Conservation (phyloP, 2,888 invertebrate species). For the Gnatocerus cornutus region DNA sequence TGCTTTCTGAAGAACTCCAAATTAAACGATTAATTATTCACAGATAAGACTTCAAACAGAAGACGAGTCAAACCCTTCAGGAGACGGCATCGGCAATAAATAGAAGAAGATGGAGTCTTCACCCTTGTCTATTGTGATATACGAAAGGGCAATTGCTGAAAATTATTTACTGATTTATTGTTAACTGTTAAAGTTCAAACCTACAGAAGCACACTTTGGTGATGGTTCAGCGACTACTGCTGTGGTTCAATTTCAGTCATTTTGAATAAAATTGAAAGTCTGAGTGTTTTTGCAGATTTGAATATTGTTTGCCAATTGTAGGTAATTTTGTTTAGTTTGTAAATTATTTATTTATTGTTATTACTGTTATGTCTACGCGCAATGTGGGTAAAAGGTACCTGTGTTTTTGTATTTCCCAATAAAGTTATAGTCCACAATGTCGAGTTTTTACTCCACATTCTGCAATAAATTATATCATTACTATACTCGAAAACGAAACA, state of each 20-base stretch:
- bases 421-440: conserved; percentile 25
- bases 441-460: conserved; percentile 50
- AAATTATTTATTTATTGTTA: conserved; percentile 28
- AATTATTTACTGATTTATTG: conserved; percentile 11
- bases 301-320: conserved; percentile 28
- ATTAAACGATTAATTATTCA: conserved; percentile 38
- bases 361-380: conserved; percentile 43
- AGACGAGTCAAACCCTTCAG: conserved; percentile 32
- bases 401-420: conserved; percentile 40
- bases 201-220: not conserved
- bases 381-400: conserved; percentile 49
- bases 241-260: not conserved
- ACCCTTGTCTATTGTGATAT: conserved; percentile 41
- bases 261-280: not conserved
- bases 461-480: conserved; percentile 50
- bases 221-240: not conserved
- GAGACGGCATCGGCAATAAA: conserved; percentile 30
- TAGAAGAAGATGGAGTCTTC: conserved; percentile 30
- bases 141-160: conserved; percentile 35
- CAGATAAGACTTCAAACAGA: conserved; percentile 39
- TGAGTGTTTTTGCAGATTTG: not conserved
- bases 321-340: conserved; percentile 43
- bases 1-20: not conserved
- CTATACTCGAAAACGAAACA: conserved; percentile 42
- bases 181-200: conserved; percentile 4